Conservation (phyloP, 2,888 invertebrate genomes). For the Lagria hirta region DNA sequence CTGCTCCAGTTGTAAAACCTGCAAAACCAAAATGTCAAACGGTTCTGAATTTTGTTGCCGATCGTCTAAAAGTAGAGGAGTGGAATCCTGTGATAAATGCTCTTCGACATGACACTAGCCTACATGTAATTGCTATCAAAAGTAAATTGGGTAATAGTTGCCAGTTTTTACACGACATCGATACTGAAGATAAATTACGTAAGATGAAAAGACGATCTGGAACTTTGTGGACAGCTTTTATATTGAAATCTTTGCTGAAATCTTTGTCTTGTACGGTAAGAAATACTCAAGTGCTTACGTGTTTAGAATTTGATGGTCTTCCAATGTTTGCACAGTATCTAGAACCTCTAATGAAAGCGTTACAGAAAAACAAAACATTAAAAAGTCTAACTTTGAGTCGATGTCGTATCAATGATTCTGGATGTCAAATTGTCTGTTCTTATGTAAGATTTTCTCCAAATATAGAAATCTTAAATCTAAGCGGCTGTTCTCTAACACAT, state of each 20-base stretch:
- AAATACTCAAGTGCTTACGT: conserved; percentile 63
- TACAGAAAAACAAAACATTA: conserved; percentile 65
- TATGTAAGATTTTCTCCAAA: conserved; percentile 68
- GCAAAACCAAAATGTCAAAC: conserved; percentile 49
- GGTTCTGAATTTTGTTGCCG: conserved; percentile 67
- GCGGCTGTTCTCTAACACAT: conserved; percentile 66
- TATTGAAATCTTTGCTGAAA: conserved; percentile 67
- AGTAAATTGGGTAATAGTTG: conserved; percentile 54
- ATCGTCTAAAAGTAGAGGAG: conserved; percentile 73
- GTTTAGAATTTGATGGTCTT: conserved; percentile 70
- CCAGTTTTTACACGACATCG: conserved; percentile 53
- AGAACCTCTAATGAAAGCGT: conserved; percentile 54
- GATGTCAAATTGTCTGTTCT: conserved; percentile 70
- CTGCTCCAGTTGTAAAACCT: conserved; percentile 47
- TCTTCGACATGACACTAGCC: conserved; percentile 68
- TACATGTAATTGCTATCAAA: conserved; percentile 68
- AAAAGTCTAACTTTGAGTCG: conserved; percentile 69
- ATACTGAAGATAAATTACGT: conserved; percentile 63
- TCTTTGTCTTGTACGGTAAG: conserved; percentile 65
- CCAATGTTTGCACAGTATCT: conserved; percentile 70
- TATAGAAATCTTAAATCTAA: conserved; percentile 68
- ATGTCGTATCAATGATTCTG: conserved; percentile 70
- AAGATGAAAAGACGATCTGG: conserved; percentile 55
- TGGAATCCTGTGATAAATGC: conserved; percentile 77
- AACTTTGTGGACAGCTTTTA: conserved; percentile 66